phyloP scores from a whole-genome alignment of 2,113 vertebrate species.

The Crocuta crocuta region DNA sequence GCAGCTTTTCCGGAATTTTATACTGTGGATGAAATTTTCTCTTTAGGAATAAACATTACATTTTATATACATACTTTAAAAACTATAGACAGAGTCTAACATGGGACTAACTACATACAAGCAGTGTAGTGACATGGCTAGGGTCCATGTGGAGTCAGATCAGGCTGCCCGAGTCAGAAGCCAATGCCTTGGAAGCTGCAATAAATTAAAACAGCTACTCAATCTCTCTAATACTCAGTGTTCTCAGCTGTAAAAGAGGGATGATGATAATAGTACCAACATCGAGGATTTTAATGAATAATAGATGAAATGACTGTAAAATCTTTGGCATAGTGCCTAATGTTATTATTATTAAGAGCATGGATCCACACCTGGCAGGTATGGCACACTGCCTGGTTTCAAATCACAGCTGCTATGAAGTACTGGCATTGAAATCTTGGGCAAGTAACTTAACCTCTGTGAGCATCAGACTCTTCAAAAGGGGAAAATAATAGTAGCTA shows the following conservation, averaged over 20 bases:
- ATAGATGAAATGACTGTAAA: conserved; percentile 61
- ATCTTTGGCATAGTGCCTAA: conserved; percentile 60
- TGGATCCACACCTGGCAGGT: conserved; percentile 65
- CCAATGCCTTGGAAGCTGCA: not conserved
- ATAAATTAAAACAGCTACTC: not conserved
- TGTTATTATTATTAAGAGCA: conserved; percentile 60
- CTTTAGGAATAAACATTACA: conserved; percentile 11
- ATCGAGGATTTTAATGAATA: conserved; percentile 42
- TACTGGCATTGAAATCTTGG: conserved; percentile 14
- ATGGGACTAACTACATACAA: not conserved
- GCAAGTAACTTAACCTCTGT: conserved; percentile 37
- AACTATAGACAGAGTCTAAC: not conserved
- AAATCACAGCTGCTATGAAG: conserved; percentile 51
- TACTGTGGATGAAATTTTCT: not conserved
- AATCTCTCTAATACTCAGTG: not conserved
- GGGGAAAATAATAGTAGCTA: conserved; percentile 29
- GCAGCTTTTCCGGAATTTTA: conserved; percentile 7
- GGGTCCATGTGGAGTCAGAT: not conserved
- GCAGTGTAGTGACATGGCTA: not conserved
- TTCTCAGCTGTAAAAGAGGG: not conserved
- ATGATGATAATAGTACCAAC: not conserved
- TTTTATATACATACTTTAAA: not conserved
- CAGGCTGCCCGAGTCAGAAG: not conserved
- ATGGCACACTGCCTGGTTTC: conserved; percentile 58
- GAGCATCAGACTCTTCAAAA: conserved; percentile 45